Conservation (phyloP, 1,140 invertebrate genomes). For the Eumaeus atala region DNA sequence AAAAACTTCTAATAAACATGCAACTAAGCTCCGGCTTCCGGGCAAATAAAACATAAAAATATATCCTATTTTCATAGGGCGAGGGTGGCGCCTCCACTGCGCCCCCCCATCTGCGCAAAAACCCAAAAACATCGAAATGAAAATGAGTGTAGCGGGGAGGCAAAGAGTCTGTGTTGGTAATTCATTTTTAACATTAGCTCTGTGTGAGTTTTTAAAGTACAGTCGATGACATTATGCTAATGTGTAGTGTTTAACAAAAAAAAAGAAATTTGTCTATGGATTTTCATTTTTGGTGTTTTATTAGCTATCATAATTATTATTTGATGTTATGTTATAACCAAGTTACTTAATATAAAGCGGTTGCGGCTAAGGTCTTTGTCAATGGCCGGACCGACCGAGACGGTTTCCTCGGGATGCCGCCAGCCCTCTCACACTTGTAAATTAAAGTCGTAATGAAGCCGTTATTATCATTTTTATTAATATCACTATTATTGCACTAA, state of each 20-base stretch:
- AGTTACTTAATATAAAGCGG: no score
- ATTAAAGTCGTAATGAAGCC: no score
- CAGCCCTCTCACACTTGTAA: no score
- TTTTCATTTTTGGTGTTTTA: neutral
- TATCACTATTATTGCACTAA: no score
- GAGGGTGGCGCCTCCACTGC: conserved; percentile 35
- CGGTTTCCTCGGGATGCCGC: no score
- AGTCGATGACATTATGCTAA: conserved; percentile 51
- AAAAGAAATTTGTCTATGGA: conserved; percentile 20
- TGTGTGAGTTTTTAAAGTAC: conserved; percentile 74
- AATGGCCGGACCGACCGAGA: no score
- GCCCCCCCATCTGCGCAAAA: conserved; percentile 64
- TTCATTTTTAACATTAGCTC: conserved; percentile 73
- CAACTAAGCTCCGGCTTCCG: conserved; percentile 70
- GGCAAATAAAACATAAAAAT: conserved; percentile 74
- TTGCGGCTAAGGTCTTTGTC: no score
- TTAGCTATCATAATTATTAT: neutral
- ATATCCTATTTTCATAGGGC: conserved; percentile 74
- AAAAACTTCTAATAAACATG: conserved; percentile 73
- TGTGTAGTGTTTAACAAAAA: conserved; percentile 27
- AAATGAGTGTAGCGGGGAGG: conserved; percentile 67
- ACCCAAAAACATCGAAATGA: conserved; percentile 74
- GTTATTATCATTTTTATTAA: no score
- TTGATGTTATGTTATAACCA: no score
- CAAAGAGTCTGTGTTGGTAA: conserved; percentile 63